These are phyloP conservation scores for Cabera pusaria DNA, from an alignment of 2,888 invertebrate species.

Conservation along the genomic window DNA sequence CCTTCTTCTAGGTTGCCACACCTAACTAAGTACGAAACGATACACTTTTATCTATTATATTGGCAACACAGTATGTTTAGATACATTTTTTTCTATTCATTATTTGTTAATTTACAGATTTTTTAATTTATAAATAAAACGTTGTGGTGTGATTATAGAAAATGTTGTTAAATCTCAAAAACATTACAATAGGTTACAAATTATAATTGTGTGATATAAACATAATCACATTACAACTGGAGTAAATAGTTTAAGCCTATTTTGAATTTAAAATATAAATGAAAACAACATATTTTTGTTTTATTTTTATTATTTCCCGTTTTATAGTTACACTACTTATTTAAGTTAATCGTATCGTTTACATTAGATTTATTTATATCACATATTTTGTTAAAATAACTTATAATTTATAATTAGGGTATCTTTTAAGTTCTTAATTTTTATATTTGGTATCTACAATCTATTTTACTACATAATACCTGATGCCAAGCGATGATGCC, in stretches of 20 bases:
- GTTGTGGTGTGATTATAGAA: constrained; percentile 66
- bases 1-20: constrained; percentile 47
- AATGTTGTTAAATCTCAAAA: constrained; percentile 42
- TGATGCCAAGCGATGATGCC: too few species aligned
- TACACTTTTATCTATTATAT: constrained; percentile 41
- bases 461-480: too few species aligned
- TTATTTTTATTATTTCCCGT: constrained; percentile 41
- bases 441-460: too few species aligned
- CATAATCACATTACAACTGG: constrained; percentile 69
- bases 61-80: constrained; percentile 47
- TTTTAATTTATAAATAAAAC: constrained; percentile 63
- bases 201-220: constrained; percentile 37
- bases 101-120: constrained; percentile 54
- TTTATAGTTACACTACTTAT: too few species aligned
- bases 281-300: constrained; percentile 48
- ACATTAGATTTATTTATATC: too few species aligned
- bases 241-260: constrained; percentile 77
- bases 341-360: too few species aligned
- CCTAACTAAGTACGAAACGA: constrained; percentile 65
- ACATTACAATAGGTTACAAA: constrained; percentile 30
- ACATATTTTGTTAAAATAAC: too few species aligned
- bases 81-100: constrained; percentile 63
- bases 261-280: constrained; percentile 75
- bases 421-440: too few species aligned
- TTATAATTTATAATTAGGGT: too few species aligned